A percentile compares a stretch with the other conserved stretches of the same genome.
Conservation (phyloP, 1,140 invertebrate genomes). For the Polypedilum vanderplanki region DNA sequence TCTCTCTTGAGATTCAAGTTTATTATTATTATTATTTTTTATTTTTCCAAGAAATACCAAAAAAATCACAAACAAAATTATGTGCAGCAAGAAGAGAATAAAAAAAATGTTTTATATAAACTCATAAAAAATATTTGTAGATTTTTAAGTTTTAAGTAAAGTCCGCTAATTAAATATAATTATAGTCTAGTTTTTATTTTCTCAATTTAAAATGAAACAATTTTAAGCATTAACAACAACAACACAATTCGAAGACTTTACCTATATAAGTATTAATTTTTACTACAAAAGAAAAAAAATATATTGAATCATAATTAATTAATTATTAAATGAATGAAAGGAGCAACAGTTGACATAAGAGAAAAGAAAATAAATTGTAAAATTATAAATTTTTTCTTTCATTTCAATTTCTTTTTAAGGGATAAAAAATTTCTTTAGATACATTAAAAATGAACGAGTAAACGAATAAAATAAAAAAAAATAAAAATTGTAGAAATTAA, state of each 20-base stretch:
- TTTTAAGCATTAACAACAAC: slow-evolving; percentile 3
- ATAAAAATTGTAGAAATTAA: slow-evolving; percentile 10
- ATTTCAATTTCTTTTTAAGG: not conserved
- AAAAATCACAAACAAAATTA: not conserved
- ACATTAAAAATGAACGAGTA: not conserved
- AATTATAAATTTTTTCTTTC: not conserved
- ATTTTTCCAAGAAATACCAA: not conserved
- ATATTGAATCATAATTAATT: not conserved
- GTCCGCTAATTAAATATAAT: not conserved
- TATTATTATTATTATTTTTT: not conserved
- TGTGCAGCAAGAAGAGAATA: slow-evolving; percentile 1
- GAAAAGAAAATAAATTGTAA: too few relatives aligned
- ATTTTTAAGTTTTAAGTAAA: slow-evolving; percentile 2
- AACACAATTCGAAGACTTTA: slow-evolving; percentile 24
- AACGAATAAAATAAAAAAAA: not conserved
- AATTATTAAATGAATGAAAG: not conserved
- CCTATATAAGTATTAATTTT: slow-evolving; percentile 27
- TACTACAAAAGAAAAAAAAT: not conserved
- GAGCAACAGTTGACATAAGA: not conserved
- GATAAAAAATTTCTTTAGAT: slow-evolving; percentile 1
- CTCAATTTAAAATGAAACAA: not conserved
- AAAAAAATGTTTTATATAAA: not conserved
- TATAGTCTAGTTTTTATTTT: not conserved
- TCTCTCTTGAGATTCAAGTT: not conserved
- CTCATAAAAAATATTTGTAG: not conserved